Percentiles rank a stretch among this genome's conserved stretches.
Evolutionary conservation across 2,888 invertebrate species (phyloP).

Genomic region (Dyspetes luteomarginatus): DNA sequence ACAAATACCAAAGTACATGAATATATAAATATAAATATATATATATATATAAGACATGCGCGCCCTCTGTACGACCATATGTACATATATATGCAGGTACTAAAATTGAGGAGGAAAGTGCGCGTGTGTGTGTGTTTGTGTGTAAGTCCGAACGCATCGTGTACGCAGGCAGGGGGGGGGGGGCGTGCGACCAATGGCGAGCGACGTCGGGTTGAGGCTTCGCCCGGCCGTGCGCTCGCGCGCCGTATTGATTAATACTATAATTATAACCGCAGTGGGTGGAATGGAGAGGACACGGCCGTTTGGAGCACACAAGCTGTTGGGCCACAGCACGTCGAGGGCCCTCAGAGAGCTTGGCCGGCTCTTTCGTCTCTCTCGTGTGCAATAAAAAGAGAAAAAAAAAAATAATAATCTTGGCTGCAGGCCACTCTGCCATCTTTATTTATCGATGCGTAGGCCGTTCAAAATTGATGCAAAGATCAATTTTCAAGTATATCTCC

Average conservation of each 20-base stretch:
- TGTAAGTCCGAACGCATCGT: slow-evolving; percentile 3
- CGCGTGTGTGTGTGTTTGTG: background rate
- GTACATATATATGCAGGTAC: background rate
- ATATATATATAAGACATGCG: background rate
- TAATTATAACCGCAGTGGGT: slow-evolving; percentile 58
- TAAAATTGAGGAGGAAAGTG: background rate
- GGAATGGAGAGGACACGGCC: slow-evolving; percentile 13
- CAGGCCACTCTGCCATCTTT: no score
- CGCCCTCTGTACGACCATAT: background rate
- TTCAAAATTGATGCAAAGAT: no score
- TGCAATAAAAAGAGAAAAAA: no score
- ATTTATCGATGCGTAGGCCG: no score
- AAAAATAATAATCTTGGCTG: no score
- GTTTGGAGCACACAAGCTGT: background rate
- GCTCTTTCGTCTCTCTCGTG: no score
- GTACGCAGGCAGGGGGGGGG: no score
- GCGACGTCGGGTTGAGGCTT: slow-evolving; percentile 20
- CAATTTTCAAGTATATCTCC: no score
- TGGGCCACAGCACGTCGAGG: no score
- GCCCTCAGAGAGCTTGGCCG: no score
- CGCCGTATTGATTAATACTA: slow-evolving; percentile 62
- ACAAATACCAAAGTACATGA: slow-evolving; percentile 26
- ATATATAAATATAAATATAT: background rate
- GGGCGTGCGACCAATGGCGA: slow-evolving; percentile 50
- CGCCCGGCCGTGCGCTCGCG: slow-evolving; percentile 44